Evolutionary conservation across 2,797 vertebrate genomes (phyloP).

Genomic region (Manis pentadactyla): DNA sequence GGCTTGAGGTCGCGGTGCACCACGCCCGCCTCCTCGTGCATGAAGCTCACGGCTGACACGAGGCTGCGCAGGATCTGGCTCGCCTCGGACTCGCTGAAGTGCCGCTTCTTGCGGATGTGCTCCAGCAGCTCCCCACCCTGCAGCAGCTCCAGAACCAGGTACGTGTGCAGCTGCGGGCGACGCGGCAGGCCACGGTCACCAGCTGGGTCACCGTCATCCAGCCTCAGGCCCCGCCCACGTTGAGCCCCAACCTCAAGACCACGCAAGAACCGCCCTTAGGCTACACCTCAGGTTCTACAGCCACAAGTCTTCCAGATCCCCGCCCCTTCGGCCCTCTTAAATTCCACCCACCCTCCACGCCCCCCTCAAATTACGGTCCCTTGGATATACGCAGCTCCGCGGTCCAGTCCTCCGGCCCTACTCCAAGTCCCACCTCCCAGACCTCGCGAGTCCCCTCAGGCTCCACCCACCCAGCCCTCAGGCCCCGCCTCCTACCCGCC

Average conservation of each 20-base stretch:
- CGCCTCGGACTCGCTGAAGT: constrained; percentile 95
- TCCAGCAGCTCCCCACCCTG: constrained; percentile 94
- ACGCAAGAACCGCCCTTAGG: not conserved
- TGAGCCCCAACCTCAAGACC: not conserved
- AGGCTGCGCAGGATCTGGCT: constrained; percentile 94
- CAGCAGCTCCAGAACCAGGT: constrained; percentile 95
- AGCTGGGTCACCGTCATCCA: not conserved
- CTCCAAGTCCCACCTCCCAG: not conserved
- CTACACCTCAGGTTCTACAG: too few species aligned
- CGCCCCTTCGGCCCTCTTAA: not conserved
- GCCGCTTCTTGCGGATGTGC: constrained; percentile 93
- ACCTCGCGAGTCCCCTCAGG: not conserved
- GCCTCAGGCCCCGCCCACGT: not conserved
- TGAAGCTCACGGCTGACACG: constrained; percentile 94
- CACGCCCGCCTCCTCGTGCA: constrained; percentile 95
- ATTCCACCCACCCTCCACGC: too few species aligned
- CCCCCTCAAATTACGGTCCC: not conserved
- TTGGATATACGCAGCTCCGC: not conserved
- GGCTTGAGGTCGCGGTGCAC: constrained; percentile 96
- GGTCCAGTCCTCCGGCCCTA: not conserved
- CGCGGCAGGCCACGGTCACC: not conserved
- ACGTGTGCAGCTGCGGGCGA: constrained; percentile 92
- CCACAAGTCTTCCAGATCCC: not conserved
- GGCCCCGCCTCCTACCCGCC: not conserved
- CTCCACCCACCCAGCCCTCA: not conserved